Evolutionary conservation across 2,113 vertebrate genomes (phyloP).

Genomic region (Thomomys bottae): DNA sequence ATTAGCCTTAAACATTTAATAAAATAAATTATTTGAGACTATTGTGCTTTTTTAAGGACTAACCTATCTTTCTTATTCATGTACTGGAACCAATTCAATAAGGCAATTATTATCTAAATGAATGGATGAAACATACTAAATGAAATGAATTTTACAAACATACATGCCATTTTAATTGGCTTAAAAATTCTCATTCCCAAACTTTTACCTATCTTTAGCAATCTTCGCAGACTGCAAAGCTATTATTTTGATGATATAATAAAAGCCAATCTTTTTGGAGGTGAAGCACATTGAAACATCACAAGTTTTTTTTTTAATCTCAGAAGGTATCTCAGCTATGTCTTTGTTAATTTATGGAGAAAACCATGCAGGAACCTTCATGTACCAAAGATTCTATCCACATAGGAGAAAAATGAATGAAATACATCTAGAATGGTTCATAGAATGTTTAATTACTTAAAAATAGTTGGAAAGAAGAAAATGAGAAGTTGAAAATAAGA

Average conservation of each 20-base stretch:
- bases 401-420: no score
- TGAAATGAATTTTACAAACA: conserved; percentile 57
- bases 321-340: not conserved
- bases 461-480: not conserved
- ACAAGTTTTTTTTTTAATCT: conserved; percentile 58
- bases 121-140: conserved; percentile 45
- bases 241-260: conserved; percentile 59
- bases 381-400: not conserved
- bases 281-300: conserved; percentile 48
- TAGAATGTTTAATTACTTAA: not conserved
- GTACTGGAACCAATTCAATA: conserved; percentile 26
- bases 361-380: not conserved
- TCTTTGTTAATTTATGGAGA: not conserved
- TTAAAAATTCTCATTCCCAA: conserved; percentile 59
- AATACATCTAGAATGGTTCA: not conserved
- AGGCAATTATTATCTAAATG: conserved; percentile 62
- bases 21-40: conserved; percentile 4
- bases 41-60: not conserved
- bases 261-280: conserved; percentile 39
- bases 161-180: conserved; percentile 68
- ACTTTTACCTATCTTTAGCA: conserved; percentile 43
- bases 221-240: not conserved
- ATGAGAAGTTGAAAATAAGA: not conserved
- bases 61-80: not conserved
- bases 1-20: conserved; percentile 11